These are phyloP conservation scores for Drosophila pruinosa DNA, from an alignment of 1,140 invertebrate genomes.

Conservation along the genomic window DNA sequence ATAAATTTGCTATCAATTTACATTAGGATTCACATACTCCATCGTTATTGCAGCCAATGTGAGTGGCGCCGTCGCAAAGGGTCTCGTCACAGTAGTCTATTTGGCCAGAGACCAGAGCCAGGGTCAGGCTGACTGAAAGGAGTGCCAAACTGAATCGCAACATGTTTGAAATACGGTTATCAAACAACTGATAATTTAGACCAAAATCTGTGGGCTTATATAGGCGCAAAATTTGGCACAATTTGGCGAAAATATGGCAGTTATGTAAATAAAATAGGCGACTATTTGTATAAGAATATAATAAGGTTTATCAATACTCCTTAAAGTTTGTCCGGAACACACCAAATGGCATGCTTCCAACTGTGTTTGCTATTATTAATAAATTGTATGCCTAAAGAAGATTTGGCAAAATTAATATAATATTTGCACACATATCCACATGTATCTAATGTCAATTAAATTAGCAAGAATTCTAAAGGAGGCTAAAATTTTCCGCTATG, in stretches of 20 bases:
- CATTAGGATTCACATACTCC: slow-evolving; percentile 31
- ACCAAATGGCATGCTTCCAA: not conserved
- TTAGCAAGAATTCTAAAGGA: too few species aligned
- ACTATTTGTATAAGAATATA: slow-evolving; percentile 8
- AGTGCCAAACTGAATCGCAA: slow-evolving; percentile 21
- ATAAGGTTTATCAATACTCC: slow-evolving; percentile 1
- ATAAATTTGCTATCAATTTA: not conserved
- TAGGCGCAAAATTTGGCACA: not conserved
- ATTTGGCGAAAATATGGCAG: slow-evolving; percentile 2
- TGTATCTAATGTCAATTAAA: not conserved
- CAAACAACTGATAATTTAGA: not conserved
- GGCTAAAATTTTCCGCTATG: not conserved
- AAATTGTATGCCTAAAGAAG: not conserved
- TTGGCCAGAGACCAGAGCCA: slow-evolving; percentile 10
- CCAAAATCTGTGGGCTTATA: slow-evolving; percentile 11
- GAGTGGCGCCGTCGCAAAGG: slow-evolving; percentile 1
- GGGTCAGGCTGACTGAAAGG: not conserved
- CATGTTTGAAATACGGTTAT: slow-evolving; percentile 14
- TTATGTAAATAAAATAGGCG: slow-evolving; percentile 19
- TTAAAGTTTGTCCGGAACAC: not conserved
- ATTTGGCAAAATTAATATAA: not conserved
- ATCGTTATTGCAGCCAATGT: slow-evolving; percentile 56
- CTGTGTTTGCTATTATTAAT: slow-evolving; percentile 1
- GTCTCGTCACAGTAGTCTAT: slow-evolving; percentile 28
- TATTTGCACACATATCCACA: not conserved